Evolutionary conservation across 2,888 invertebrate genomes (phyloP).

Genomic region (Peribatodes rhomboidaria): DNA sequence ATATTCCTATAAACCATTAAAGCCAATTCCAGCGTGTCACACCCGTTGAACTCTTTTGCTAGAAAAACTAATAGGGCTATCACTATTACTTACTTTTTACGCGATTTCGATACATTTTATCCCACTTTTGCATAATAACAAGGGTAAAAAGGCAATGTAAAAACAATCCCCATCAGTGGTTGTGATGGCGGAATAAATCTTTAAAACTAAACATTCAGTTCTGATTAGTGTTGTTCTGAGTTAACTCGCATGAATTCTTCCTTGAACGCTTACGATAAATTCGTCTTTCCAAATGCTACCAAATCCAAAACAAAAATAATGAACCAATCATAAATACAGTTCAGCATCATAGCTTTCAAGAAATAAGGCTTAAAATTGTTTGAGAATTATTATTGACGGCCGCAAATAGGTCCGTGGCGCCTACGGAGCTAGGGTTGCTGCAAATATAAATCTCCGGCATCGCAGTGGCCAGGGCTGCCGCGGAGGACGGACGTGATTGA

Average conservation of each 20-base stretch:
- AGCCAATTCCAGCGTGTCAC: constrained; percentile 15
- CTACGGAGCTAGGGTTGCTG: constrained; percentile 74
- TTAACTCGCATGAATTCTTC: constrained; percentile 43
- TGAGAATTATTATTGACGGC: constrained; percentile 57
- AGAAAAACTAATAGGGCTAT: constrained; percentile 21
- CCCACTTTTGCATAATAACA: not conserved
- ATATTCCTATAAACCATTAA: constrained; percentile 15
- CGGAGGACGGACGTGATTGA: constrained; percentile 82
- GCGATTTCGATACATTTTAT: not conserved
- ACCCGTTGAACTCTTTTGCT: constrained; percentile 33
- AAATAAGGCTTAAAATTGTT: constrained; percentile 54
- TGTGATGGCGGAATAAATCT: not conserved
- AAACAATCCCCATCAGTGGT: not conserved
- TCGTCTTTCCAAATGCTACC: constrained; percentile 57
- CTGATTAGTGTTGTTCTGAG: constrained; percentile 8
- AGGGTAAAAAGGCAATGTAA: not conserved
- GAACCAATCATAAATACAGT: constrained; percentile 25
- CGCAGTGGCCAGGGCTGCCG: constrained; percentile 75
- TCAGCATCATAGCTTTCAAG: constrained; percentile 37
- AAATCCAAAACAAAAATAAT: constrained; percentile 50
- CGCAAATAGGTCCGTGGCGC: constrained; percentile 59
- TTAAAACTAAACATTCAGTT: not conserved
- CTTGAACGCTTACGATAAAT: constrained; percentile 49
- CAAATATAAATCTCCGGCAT: constrained; percentile 68
- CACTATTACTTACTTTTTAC: not conserved